Evolutionary conservation across 1,140 invertebrate species (phyloP), one percentile per base, ranked within the genome.

Genomic region (Drosophila busckii): DNA sequence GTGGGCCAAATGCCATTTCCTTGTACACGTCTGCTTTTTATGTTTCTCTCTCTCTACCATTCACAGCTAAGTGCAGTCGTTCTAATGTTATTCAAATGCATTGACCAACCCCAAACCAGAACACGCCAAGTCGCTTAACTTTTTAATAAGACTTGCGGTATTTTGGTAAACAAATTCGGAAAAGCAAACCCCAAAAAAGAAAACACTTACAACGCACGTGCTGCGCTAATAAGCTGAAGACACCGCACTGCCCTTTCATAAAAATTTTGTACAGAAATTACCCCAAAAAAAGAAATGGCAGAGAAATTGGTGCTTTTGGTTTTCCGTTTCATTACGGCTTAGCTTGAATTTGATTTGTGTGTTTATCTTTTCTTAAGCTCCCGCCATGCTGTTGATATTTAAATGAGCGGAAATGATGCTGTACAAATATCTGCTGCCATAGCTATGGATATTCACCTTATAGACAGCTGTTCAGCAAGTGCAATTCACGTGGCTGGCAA

Each of bases 301-400:
- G 40, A 35, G 49, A 48, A 31, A 9, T 48, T 56, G 46, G 37
- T 44, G 12, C 66, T 53, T 28, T 26, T 4, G 10, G 37, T 52
- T 61, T 62, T 80, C 73, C 50, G 42, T 80, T 78, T 68, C 53
- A 53, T 60, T 71, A n/a, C 75, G 53, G 50, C 56, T 60, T 55
- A 66, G 22, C 7, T 28, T 62, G 54, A 55, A 29, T 80, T 83
- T 83, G 78, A 83, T 83, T 83, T 83, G 71, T 83, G 71, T 80
- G 60, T 70, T 76, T 83, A 64, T 64, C 71, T 80, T 80, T 68
- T 78, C 70, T 60, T 60, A 70, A 52, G 78, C 28, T 48, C 44
- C 34, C 10, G 20, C 4, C 16, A 25, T 12, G 32, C 53, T 46
- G 9, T 13, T 56, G 31, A 58, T 38, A 78, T 70, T 59, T 49